Evolutionary conservation across 2,888 invertebrate genomes (phyloP), one percentile per base, ranked within the genome.

Genomic region (Drosophila prostipennis): DNA sequence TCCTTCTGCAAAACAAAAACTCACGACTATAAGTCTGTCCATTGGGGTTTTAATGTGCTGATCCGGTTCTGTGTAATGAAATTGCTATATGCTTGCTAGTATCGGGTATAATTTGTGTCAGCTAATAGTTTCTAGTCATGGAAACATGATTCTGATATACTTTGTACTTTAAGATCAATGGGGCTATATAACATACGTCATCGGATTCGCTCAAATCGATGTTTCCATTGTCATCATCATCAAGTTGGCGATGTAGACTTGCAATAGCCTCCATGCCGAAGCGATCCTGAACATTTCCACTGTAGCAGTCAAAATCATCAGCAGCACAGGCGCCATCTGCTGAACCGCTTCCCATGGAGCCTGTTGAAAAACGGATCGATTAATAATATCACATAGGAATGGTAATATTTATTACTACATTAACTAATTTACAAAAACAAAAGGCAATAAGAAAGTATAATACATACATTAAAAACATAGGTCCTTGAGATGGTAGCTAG

Each of bases 151-250:
- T 16, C 16, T 11, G 1, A 48, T 32, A 48, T 32, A 48, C 29
- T 46, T 46, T 48, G 32, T 4, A 34, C n/a, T 32, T 34, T 48
- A 11, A 16, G 32, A 13, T 13, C 11, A 19, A 34, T 13, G 6
- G 6, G 7, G 16, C 32, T 11, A 6, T 34, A 4, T 16, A 16
- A 42, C 95, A 94, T 93, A 98, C 98, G 93, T 98, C 99, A 92
- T 98, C 98, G 77, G 99, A 99, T 94, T 99, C 99, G 77, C 97
- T 96, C 74, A 98, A 94, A 93, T 99, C 99, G 77, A 99, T 97
- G 92, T 98, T 98, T 72, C 99, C 99, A 93, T 99, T 98, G 83
- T 97, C 96, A 93, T 99, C 99, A 91, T 99, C 99, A 91, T 99
- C 99, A 79, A 99, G 94, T 91, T 98, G 98, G 76, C 95, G 94